Evolutionary conservation across 2,888 invertebrate species (phyloP), one percentile per base, ranked within the genome.

Genomic region (Tipula helvola): DNA sequence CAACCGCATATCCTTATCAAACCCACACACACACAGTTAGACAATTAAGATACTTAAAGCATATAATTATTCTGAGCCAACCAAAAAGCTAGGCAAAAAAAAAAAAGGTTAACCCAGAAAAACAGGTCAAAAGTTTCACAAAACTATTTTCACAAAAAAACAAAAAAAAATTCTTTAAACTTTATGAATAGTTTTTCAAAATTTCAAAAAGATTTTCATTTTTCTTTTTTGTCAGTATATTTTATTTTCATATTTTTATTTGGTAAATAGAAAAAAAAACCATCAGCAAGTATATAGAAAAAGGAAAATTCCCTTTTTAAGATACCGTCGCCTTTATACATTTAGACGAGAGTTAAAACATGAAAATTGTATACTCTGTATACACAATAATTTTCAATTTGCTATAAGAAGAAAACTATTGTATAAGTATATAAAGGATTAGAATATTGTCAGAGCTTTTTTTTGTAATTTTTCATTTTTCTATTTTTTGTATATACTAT

Each of bases 311-410:
- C 71, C 71, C 28, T 71, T 71, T 71, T 28, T 28, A 71, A 52
- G 28, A 28, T 71, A 71, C 28, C 71, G 28, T 28, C 71, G 10
- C 28, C 16, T 71, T 8, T 16, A 16, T 39, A 16, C n/a, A 71
- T 28, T 4, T 28, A 71, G 71, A 71, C 18, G 71, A 71, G 71
- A 71, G 71, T 71, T 71, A 28, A 71, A 71, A 71, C 28, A 71
- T 71, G 71, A 71, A 71, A 71, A 71, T 71, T 28, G 71, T 71
- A n/a, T n/a, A 71, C 71, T 71, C 71, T 28, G 10, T 71, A 71
- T 71, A 71, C 71, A 71, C 71, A 71, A 71, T 71, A 71, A 71
- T 71, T 71, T 71, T 71, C 71, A 71, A 71, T 71, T 71, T 71
- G 18, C 28, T 7, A 10, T 71, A 71, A 71, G 28, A 71, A 71